Evolutionary conservation across 2,113 vertebrate species (phyloP).

Genomic region (Osmerus mordax): DNA sequence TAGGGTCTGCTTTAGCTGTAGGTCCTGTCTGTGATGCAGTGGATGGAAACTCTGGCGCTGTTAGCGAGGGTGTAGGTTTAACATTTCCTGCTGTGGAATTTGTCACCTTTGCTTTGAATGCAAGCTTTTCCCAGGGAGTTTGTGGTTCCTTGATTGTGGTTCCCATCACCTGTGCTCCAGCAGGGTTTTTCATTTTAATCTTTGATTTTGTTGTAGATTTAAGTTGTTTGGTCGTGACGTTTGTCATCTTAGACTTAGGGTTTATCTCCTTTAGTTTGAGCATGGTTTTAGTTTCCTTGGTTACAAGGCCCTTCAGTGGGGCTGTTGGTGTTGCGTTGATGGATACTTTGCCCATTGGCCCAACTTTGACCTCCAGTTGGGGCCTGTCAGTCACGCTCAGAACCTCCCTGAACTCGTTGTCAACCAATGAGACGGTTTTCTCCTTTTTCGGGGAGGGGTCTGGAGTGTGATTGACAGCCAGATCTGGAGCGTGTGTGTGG

Average conservation of each 20-base stretch:
- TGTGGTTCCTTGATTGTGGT: not conserved
- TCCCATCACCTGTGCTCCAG: no score
- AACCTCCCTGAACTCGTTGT: slow-evolving; percentile 21
- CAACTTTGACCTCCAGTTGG: slow-evolving; percentile 13
- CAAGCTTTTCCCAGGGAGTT: not conserved
- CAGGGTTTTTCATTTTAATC: not conserved
- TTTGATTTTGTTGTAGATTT: slow-evolving; percentile 10
- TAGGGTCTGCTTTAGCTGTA: no score
- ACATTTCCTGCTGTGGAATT: not conserved
- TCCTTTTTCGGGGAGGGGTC: not conserved
- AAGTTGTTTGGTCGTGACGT: not conserved
- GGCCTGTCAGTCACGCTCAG: slow-evolving; percentile 14
- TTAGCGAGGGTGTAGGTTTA: not conserved
- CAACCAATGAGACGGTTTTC: slow-evolving; percentile 14
- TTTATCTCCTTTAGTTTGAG: slow-evolving; percentile 6
- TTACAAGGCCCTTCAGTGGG: not conserved
- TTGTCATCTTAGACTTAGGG: slow-evolving; percentile 7
- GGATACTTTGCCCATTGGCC: not conserved
- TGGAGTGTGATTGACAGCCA: not conserved
- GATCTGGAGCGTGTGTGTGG: slow-evolving; percentile 1
- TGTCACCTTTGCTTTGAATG: not conserved
- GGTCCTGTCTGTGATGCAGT: no score
- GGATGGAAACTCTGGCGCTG: no score
- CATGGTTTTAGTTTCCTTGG: slow-evolving; percentile 9
- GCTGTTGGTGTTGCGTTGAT: not conserved